Conservation (phyloP, 2,797 vertebrate genomes). For the Epinephelus awoara region DNA sequence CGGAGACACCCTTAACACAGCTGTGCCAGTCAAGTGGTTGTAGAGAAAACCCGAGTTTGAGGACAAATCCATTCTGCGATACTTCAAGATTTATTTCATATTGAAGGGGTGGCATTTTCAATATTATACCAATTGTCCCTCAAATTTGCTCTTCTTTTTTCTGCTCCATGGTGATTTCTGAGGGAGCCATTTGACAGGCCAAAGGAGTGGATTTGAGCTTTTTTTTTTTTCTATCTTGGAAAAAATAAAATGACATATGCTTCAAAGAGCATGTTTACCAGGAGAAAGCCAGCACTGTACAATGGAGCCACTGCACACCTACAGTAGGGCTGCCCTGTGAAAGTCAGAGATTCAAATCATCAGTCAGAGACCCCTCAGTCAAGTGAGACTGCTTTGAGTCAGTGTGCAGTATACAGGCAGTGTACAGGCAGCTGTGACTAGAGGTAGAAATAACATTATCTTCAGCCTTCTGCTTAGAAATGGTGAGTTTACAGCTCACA, state of each 20-base stretch:
- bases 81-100: constrained; percentile 25
- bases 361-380: too few relatives aligned
- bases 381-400: too few relatives aligned
- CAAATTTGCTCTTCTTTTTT: neutral
- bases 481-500: too few relatives aligned
- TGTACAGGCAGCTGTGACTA: too few relatives aligned
- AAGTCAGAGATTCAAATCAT: too few relatives aligned
- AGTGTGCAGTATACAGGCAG: too few relatives aligned
- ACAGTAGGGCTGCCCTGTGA: too few relatives aligned
- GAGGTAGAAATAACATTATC: too few relatives aligned
- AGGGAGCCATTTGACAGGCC: neutral
- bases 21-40: constrained; percentile 40
- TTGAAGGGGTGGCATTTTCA: constrained; percentile 12
- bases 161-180: constrained; percentile 1
- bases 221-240: neutral
- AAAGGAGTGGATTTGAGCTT: neutral
- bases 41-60: constrained; percentile 1
- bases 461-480: too few relatives aligned
- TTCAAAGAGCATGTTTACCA: constrained; percentile 11
- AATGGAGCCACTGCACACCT: neutral
- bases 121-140: constrained; percentile 35
- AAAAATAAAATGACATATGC: constrained; percentile 4
- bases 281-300: neutral
- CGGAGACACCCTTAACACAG: constrained; percentile 49
- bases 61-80: constrained; percentile 34